These are phyloP conservation scores for Quadroppia sp. DNA, from an alignment of 2,888 invertebrate genomes.

Conservation along the genomic window DNA sequence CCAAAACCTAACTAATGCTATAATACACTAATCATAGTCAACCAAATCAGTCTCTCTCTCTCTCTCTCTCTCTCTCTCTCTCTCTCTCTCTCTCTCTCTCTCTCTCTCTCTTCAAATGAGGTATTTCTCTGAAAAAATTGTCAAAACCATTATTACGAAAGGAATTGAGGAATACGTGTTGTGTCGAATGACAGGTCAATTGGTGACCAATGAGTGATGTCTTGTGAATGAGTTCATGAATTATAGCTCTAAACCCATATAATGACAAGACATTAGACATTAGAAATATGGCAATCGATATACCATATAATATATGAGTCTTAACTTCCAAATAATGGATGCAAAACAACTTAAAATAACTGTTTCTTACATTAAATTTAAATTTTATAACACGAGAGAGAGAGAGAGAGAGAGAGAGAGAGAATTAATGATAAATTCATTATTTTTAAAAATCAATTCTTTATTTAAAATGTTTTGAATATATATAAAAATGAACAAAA, in stretches of 20 bases:
- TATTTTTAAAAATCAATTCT: too few relatives aligned
- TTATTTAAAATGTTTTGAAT: too few relatives aligned
- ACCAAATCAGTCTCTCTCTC: neutral
- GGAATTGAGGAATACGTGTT: neutral
- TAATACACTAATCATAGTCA: slow-evolving; percentile 15
- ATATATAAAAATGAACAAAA: slow-evolving; percentile 6
- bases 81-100: neutral
- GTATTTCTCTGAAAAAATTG: neutral
- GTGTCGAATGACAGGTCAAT: neutral
- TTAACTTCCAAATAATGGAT: too few relatives aligned
- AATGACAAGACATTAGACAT: neutral
- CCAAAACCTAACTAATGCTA: slow-evolving; percentile 2
- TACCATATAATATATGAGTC: neutral
- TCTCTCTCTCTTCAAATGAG: neutral
- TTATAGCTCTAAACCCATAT: neutral
- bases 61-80: neutral
- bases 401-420: too few relatives aligned
- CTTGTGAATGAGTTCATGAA: neutral
- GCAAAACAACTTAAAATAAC: too few relatives aligned
- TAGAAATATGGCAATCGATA: neutral
- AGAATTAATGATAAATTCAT: too few relatives aligned
- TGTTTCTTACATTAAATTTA: too few relatives aligned
- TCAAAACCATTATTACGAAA: slow-evolving; percentile 1
- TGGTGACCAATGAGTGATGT: neutral
- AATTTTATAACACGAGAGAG: too few relatives aligned